Evolutionary conservation across 2,113 vertebrate species (phyloP), one percentile per base, ranked within the genome.

Genomic region (Pandion haliaetus): DNA sequence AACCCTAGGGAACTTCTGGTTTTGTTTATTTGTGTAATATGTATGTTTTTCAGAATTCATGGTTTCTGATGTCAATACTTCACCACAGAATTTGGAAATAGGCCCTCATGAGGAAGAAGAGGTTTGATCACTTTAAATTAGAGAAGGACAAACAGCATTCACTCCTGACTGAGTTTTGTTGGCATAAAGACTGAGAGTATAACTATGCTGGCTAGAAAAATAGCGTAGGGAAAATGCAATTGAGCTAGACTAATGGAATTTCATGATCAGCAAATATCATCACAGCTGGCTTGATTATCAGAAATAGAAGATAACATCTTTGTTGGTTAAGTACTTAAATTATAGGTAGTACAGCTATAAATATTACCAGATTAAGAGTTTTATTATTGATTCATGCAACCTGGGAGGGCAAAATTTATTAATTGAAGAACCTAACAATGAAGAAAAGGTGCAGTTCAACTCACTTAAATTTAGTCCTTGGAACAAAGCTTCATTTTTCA

Each of bases 151-250:
- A 86, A 78, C 23, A 89, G 31, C 17, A 14, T 69, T 86, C 38
- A 89, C 40, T 93, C 80, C 66, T 96, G 69, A 83, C 34, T 90
- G 84, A 91, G 63, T 96, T 96, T 97, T 91, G 21, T 72, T 69
- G 93, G 79, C 74, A 57, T 82, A 66, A 81, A 80, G 58, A 55
- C 57, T 52, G 23, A 62, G 28, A 63, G 7, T 66, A 63, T 42
- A 86, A 71, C 36, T 63, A 20, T 58, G 26, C 66, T 42, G 31
- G 6, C 13, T 74, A 62, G 45, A 54, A 90, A 91, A 87, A 70
- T 11, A 66, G 20, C 5, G 52, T 28, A 78, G 20, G n/a, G 42
- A 92, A 94, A 90, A 95, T 31, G 20, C 10, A 66, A 29, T 52
- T 91, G 57, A 82, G 26, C 17, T 81, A 86, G 28, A 83, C 34